Base-by-base conservation (phyloP, 2,888 invertebrate genomes). In the Lithophane ornitopus region DNA sequence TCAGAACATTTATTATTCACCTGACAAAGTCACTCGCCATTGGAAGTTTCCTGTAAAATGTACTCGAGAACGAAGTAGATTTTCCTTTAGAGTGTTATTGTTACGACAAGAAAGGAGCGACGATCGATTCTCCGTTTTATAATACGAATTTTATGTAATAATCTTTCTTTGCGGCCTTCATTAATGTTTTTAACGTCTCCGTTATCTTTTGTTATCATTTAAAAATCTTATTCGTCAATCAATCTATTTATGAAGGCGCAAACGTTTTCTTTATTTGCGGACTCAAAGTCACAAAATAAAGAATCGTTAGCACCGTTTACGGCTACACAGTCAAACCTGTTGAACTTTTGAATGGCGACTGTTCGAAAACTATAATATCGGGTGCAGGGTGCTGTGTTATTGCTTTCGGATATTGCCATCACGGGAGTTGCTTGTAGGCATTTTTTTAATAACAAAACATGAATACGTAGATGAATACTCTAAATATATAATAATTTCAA, bases 1-100 rank as follows among this genome's bases (percentile, higher is more conserved):
- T 88, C 89, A 82, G 76, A 86, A 89, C 92, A 94, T 95, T 94
- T 93, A 94, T 94, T 94, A 95, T 95, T 95, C 93, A 95, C 84
- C 87, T 91, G 93, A 92, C 94, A 91, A 89, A 93, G 93, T 94
- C 92, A 92, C 90, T 93, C 92, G 92, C 93, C 90, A 91, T 92
- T 91, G 90, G 89, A 90, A 93, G 90, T 91, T 91, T 82, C 85
- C 87, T 90, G 91, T 90, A 92, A 94, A 93, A 92, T 91, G 76
- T 87, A 78, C 76, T 82, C 70, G 76, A 89, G 90, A 85, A 88
- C 89, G 89, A 89, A 91, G 92, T 92, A 89, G 88, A 91, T 92
- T 93, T 92, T 91, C 89, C 90, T 92, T 89, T 90, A 91, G 91
- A 92, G 90, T 91, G 90, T 93, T 93, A 91, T 93, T 93, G 90